These are phyloP conservation scores for Calosoma granatense DNA, from an alignment of 1,140 invertebrate species.

Conservation along the genomic window DNA sequence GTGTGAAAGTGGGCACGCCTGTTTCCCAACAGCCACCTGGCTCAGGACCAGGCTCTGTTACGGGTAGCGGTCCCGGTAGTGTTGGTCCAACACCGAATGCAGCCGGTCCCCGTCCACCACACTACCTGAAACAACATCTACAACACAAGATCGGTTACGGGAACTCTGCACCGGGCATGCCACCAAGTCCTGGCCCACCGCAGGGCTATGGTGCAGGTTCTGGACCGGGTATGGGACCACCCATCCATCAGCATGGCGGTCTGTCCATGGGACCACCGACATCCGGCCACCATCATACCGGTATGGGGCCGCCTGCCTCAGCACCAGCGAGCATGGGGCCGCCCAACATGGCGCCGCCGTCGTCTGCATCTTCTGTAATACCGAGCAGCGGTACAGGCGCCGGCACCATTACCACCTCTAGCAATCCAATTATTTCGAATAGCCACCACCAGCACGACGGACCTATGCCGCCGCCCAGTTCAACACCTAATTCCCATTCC, in stretches of 20 bases:
- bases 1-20: conserved; percentile 22
- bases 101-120: conserved; percentile 37
- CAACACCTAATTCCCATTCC: conserved; percentile 46
- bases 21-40: conserved; percentile 32
- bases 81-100: conserved; percentile 22
- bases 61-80: conserved; percentile 13
- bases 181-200: conserved; percentile 42
- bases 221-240: conserved; percentile 46
- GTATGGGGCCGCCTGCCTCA: conserved; percentile 40
- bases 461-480: conserved; percentile 48
- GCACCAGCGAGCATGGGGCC: conserved; percentile 40
- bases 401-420: conserved; percentile 12
- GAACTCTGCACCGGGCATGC: conserved; percentile 39
- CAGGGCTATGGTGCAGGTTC: conserved; percentile 47
- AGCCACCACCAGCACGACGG: conserved; percentile 40
- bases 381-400: conserved; percentile 20
- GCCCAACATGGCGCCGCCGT: conserved; percentile 34
- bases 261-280: conserved; percentile 27
- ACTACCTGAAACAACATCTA: conserved; percentile 60
- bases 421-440: conserved; percentile 32
- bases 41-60: conserved; percentile 14
- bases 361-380: conserved; percentile 21
- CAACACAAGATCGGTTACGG: conserved; percentile 52
- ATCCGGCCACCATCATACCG: conserved; percentile 31
- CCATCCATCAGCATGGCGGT: conserved; percentile 17